Percentiles rank a stretch among this genome's conserved stretches.
Conservation (phyloP, 2,888 invertebrate genomes). For the Eupithecia dodoneata region DNA sequence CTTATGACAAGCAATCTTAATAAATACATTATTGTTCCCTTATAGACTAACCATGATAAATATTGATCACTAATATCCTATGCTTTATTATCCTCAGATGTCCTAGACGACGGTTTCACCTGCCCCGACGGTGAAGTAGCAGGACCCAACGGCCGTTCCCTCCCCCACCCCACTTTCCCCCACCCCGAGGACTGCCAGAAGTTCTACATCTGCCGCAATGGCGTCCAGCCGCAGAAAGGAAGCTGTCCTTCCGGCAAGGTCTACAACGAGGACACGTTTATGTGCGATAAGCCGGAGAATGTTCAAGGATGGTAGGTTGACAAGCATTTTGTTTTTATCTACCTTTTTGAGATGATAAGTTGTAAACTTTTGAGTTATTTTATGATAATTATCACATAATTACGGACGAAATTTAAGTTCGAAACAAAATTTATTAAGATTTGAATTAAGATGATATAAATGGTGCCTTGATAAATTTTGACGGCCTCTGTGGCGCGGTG, state of each 20-base stretch:
- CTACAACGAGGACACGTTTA: slow-evolving; percentile 90
- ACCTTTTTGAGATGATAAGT: not conserved
- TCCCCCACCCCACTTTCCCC: slow-evolving; percentile 91
- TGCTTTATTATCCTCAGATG: slow-evolving; percentile 73
- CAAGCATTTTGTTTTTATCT: not conserved
- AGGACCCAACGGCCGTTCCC: slow-evolving; percentile 87
- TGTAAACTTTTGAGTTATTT: not conserved
- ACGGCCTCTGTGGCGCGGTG: too few relatives aligned
- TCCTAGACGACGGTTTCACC: slow-evolving; percentile 89
- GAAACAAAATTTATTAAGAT: too few relatives aligned
- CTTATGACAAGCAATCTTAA: not conserved
- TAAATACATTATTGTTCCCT: not conserved
- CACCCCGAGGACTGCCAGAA: slow-evolving; percentile 92
- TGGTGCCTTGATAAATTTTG: too few relatives aligned
- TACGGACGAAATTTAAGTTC: too few relatives aligned
- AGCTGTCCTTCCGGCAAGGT: slow-evolving; percentile 89
- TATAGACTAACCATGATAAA: not conserved
- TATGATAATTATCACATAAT: too few relatives aligned
- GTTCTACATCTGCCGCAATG: slow-evolving; percentile 92
- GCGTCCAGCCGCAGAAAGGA: slow-evolving; percentile 89
- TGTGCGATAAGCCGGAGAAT: slow-evolving; percentile 90
- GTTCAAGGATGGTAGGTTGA: slow-evolving; percentile 88
- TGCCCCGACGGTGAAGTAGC: slow-evolving; percentile 88
- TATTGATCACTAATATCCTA: not conserved
- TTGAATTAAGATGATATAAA: too few relatives aligned